Evolutionary conservation across 2,888 invertebrate genomes (phyloP).

Genomic region (Dicranocentrus wangi): DNA sequence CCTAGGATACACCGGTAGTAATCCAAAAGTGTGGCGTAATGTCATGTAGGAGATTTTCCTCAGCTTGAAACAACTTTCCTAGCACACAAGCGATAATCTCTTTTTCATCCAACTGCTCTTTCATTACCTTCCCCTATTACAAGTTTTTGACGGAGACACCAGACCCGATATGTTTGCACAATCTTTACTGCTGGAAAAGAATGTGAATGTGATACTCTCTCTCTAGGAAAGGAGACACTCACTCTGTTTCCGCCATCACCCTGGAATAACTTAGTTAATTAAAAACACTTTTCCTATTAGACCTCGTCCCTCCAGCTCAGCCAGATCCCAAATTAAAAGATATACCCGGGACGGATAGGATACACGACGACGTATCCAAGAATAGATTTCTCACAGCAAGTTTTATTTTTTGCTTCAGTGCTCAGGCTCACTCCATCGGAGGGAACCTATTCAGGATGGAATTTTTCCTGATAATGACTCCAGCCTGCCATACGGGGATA

Average conservation of each 20-base stretch:
- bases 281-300: constrained; percentile 29
- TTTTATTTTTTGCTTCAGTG: neutral
- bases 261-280: constrained; percentile 29
- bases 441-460: too few species aligned
- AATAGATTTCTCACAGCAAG: neutral
- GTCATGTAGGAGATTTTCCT: constrained; percentile 8
- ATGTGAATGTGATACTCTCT: neutral
- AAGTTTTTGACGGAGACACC: constrained; percentile 4
- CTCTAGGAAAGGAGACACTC: neutral
- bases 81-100: constrained; percentile 27
- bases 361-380: neutral
- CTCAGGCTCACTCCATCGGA: too few species aligned
- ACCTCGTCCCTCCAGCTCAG: neutral
- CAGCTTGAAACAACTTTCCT: neutral
- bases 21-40: constrained; percentile 13
- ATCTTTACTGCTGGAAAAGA: neutral
- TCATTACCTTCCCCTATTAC: constrained; percentile 12
- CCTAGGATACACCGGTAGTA: neutral
- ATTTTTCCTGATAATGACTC: too few species aligned
- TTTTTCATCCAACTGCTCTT: constrained; percentile 35
- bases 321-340: neutral
- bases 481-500: too few species aligned
- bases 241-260: constrained; percentile 2
- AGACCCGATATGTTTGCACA: constrained; percentile 4
- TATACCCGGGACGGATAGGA: neutral